Conservation (phyloP, 1,140 invertebrate species). For the Papilio dardanus region DNA sequence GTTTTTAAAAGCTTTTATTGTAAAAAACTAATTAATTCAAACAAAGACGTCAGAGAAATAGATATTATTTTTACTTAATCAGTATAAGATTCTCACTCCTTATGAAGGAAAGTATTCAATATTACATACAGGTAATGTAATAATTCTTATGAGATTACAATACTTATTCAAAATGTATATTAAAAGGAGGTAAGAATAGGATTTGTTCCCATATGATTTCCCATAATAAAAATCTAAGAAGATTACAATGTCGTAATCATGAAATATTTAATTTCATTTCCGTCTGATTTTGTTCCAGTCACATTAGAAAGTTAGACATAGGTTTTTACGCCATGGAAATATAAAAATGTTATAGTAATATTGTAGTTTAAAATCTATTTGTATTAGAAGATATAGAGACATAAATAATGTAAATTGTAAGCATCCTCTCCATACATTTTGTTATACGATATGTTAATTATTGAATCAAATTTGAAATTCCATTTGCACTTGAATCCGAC, state of each 20-base stretch:
- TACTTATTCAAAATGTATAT: slow-evolving; percentile 4
- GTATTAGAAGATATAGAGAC: background rate
- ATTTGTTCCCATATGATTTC: slow-evolving; percentile 52
- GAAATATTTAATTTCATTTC: slow-evolving; percentile 69
- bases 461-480: slow-evolving; percentile 62
- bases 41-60: too few relatives aligned
- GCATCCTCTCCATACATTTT: slow-evolving; percentile 4
- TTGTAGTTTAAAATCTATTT: background rate
- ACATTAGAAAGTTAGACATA: too few relatives aligned
- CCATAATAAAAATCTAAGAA: slow-evolving; percentile 74
- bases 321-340: too few relatives aligned
- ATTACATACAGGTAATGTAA: too few relatives aligned
- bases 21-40: too few relatives aligned
- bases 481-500: slow-evolving; percentile 64
- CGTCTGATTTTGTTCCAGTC: slow-evolving; percentile 44
- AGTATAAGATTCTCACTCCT: too few relatives aligned
- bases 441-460: slow-evolving; percentile 25
- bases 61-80: too few relatives aligned
- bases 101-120: too few relatives aligned
- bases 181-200: slow-evolving; percentile 25
- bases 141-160: too few relatives aligned
- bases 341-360: too few relatives aligned
- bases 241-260: slow-evolving; percentile 72
- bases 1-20: too few relatives aligned
- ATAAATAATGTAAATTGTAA: slow-evolving; percentile 2